phyloP scores from a whole-genome alignment of 1,140 invertebrate genomes.

The Tribolium castaneum region DNA sequence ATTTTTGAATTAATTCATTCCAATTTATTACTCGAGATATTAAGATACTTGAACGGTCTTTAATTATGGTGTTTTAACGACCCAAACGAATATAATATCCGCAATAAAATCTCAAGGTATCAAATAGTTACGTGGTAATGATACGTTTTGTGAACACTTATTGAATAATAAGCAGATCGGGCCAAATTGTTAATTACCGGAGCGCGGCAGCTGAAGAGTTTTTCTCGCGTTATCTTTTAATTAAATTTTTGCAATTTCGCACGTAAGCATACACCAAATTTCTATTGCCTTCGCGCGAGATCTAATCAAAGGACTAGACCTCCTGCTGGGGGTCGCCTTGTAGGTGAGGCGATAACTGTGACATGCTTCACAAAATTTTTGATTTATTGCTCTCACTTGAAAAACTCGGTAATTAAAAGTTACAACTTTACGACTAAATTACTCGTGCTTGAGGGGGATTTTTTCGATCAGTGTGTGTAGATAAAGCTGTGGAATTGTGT shows the following conservation, averaged over 20 bases:
- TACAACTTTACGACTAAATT: neutral
- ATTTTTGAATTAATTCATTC: slow-evolving; percentile 39
- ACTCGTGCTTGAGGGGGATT: neutral
- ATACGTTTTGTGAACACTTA: slow-evolving; percentile 42
- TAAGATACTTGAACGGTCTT: slow-evolving; percentile 36
- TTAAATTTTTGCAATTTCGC: slow-evolving; percentile 49
- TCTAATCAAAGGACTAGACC: slow-evolving; percentile 2
- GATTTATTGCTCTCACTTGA: neutral
- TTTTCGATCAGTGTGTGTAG: neutral
- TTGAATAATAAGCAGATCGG: slow-evolving; percentile 40
- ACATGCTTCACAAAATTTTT: neutral
- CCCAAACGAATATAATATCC: slow-evolving; percentile 39
- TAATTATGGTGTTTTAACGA: slow-evolving; percentile 43
- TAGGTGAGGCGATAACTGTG: slow-evolving; percentile 8
- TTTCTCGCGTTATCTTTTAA: slow-evolving; percentile 42
- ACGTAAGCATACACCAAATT: slow-evolving; percentile 16
- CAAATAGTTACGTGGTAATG: slow-evolving; percentile 42
- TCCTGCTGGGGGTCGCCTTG: neutral
- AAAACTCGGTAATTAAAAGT: neutral
- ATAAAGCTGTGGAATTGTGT: too few relatives aligned
- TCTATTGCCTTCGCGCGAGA: neutral
- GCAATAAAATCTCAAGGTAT: slow-evolving; percentile 43
- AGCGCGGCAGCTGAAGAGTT: slow-evolving; percentile 44
- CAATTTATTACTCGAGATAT: slow-evolving; percentile 39
- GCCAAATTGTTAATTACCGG: slow-evolving; percentile 37